Conservation (phyloP, 37 sponge, comb jelly and placozoan species). For the Theonella swinhoei region DNA sequence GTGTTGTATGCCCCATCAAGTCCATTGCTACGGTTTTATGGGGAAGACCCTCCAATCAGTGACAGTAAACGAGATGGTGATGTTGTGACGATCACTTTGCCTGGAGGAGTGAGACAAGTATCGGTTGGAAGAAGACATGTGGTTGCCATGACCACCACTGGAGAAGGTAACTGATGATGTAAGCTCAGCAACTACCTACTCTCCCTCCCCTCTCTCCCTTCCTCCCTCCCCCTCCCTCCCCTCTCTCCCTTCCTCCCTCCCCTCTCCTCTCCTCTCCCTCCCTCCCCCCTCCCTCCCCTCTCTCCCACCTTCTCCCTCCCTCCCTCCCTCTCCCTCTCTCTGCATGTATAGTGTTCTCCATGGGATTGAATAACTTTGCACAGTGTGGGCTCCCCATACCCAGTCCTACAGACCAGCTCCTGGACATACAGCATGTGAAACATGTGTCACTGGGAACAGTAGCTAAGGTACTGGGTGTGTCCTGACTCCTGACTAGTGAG, state of each 20-base stretch:
- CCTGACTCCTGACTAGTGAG: no score
- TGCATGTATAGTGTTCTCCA: not conserved
- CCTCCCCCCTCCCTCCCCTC: not conserved
- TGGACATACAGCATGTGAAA: no score
- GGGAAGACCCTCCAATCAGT: not conserved
- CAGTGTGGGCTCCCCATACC: conserved; percentile 18
- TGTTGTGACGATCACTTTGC: not conserved
- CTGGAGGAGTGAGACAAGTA: conserved; percentile 14
- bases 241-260: not conserved
- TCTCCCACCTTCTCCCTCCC: no score
- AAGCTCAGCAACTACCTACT: no score
- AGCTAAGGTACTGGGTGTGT: no score
- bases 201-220: not conserved
- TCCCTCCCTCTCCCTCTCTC: not conserved
- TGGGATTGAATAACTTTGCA: conserved; percentile 16
- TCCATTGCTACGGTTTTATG: not conserved
- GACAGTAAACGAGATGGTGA: not conserved
- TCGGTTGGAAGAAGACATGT: conserved; percentile 9
- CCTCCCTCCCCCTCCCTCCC: no score
- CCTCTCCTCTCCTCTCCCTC: not conserved
- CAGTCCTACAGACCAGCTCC: no score
- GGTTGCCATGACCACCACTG: conserved; percentile 20
- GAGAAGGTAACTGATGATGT: conserved; percentile 19
- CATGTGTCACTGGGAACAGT: no score
- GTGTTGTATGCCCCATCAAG: not conserved